These are phyloP conservation scores for Apodemus sylvaticus DNA, from an alignment of 2,113 vertebrate species.

Conservation along the genomic window DNA sequence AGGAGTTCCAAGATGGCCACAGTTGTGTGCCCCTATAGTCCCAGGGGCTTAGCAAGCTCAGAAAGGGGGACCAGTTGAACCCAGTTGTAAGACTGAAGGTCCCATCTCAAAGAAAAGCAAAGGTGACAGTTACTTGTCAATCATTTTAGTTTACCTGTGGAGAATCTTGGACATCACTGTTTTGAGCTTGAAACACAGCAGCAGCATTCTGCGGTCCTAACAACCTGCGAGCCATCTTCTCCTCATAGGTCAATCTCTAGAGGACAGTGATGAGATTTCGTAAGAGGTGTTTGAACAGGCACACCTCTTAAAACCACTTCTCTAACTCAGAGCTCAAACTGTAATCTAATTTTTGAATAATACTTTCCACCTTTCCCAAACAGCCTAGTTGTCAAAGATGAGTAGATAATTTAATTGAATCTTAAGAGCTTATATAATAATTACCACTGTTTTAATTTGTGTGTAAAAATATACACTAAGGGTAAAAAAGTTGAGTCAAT, in stretches of 20 bases:
- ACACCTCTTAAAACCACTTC: neutral
- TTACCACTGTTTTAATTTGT: neutral
- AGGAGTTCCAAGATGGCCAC: neutral
- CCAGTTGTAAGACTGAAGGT: neutral
- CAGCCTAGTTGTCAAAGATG: constrained; percentile 15
- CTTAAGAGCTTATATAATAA: constrained; percentile 25
- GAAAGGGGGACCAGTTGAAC: accelerated
- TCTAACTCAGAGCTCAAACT: neutral
- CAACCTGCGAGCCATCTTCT: constrained; percentile 96
- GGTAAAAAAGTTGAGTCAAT: neutral
- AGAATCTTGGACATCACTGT: constrained; percentile 84
- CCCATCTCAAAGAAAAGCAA: neutral
- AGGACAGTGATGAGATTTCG: neutral
- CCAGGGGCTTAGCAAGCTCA: too few relatives aligned
- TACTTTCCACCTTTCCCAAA: neutral
- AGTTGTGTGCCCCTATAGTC: accelerated
- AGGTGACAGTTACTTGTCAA: neutral
- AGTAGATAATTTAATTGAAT: neutral
- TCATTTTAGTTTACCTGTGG: constrained; percentile 87
- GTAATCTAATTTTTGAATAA: neutral
- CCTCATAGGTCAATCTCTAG: constrained; percentile 94
- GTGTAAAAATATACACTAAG: neutral
- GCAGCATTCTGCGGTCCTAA: constrained; percentile 93
- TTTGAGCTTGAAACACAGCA: constrained; percentile 90
- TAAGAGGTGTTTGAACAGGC: neutral